Evolutionary conservation across 2,113 vertebrate species (phyloP).

Genomic region (Phaetusa simplex): DNA sequence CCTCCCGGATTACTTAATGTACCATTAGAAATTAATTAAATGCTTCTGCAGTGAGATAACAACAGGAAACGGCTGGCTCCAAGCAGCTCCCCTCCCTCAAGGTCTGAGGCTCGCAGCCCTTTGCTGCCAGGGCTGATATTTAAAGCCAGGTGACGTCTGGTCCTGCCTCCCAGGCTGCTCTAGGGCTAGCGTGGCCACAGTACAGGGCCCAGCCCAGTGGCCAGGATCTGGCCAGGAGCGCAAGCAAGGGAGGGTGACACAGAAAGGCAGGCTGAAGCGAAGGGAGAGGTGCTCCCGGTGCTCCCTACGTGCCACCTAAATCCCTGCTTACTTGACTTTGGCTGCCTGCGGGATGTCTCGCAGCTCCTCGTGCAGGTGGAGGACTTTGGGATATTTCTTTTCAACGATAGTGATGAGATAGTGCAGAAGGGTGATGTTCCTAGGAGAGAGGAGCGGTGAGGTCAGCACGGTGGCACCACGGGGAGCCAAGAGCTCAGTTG

Average conservation of each 20-base stretch:
- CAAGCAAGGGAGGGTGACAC: accelerated
- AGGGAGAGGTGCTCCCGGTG: not conserved
- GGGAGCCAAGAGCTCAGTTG: accelerated
- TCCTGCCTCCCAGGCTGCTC: not conserved
- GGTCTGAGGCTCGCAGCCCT: not conserved
- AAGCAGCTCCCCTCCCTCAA: slow-evolving; percentile 8
- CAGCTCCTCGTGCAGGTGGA: slow-evolving; percentile 89
- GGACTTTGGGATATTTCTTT: slow-evolving; percentile 96
- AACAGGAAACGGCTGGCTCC: slow-evolving; percentile 36
- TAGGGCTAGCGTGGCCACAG: accelerated
- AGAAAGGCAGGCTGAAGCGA: not conserved
- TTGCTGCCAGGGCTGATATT: not conserved
- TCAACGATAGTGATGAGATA: slow-evolving; percentile 98
- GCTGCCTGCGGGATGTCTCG: slow-evolving; percentile 87
- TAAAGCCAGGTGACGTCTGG: slow-evolving; percentile 21
- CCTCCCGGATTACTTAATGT: slow-evolving; percentile 7
- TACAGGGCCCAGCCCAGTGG: not conserved
- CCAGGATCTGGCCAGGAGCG: not conserved
- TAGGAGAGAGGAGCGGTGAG: slow-evolving; percentile 38
- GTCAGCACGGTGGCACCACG: not conserved
- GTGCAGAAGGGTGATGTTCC: slow-evolving; percentile 96
- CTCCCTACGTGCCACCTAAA: not conserved
- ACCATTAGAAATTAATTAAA: slow-evolving; percentile 69
- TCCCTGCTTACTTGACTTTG: slow-evolving; percentile 91
- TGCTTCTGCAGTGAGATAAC: slow-evolving; percentile 52